Base-by-base conservation (phyloP, 2,113 vertebrate genomes). In the Zeus faber region DNA sequence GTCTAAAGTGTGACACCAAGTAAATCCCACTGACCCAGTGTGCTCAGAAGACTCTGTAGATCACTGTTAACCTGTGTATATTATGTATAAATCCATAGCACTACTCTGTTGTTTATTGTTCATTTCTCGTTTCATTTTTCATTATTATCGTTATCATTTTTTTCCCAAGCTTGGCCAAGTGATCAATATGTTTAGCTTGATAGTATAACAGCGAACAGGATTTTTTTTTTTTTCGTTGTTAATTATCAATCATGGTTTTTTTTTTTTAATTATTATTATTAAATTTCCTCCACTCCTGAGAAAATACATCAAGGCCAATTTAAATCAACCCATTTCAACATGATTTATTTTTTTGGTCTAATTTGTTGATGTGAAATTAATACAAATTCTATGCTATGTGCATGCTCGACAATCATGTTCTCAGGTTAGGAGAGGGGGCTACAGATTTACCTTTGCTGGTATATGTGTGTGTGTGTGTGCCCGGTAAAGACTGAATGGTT, bases 341-440 rank as follows among this genome's bases (percentile, higher is more conserved):
- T n/a, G n/a, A n/a, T n/a, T n/a, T n/a, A n/a, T n/a, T n/a, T n/a
- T n/a, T n/a, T 58, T 63, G 24, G 39, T 13, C n/a, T 22, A 13
- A 52, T 24, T 69, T 65, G 21, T 48, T 18, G 26, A 49, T 54
- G 25, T 65, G 27, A 60, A 72, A 76, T 45, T 48, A 64, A 63
- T 65, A 23, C 25, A 54, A 82, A 62, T 20, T 58, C 72, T 72
- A 77, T 86, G 84, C 81, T 75, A 72, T 79, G 76, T 80, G 81
- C 81, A 85, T 84, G 81, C 81, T 85, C 31, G 86, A 90, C 88
- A 89, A 89, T 90, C 88, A 84, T 70, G 54, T 66, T 76, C 81
- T 86, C 85, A 86, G 85, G 84, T 87, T 57, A 67, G n/a, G n/a
- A n/a, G n/a, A n/a, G 74, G 67, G 78, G 79, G 75, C 68, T 62